Evolutionary conservation across 1,140 invertebrate species (phyloP).

Genomic region (Drosophila nikananu): DNA sequence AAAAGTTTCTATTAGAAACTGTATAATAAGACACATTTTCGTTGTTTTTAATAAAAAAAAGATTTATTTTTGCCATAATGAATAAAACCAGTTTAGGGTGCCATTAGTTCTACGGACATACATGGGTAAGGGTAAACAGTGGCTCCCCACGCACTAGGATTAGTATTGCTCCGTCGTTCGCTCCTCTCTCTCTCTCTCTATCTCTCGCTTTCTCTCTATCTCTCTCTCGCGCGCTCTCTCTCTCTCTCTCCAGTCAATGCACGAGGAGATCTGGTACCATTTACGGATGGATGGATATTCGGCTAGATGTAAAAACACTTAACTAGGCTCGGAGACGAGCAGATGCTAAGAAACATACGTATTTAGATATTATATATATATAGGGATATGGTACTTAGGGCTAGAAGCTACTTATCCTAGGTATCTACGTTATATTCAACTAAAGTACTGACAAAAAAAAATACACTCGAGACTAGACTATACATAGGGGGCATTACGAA

Average conservation of each 20-base stretch:
- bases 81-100: constrained; percentile 52
- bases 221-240: neutral
- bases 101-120: constrained; percentile 51
- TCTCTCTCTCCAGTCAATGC: neutral
- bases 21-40: too few relatives aligned
- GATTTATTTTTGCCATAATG: constrained; percentile 49
- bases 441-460: constrained; percentile 48
- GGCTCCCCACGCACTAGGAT: constrained; percentile 13
- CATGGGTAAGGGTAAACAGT: constrained; percentile 23
- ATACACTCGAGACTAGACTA: constrained; percentile 78
- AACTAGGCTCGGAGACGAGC: constrained; percentile 32
- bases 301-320: constrained; percentile 50
- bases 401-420: constrained; percentile 42
- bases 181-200: neutral
- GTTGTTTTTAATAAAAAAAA: constrained; percentile 39
- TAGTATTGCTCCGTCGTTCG: neutral
- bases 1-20: neutral
- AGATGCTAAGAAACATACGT: constrained; percentile 11
- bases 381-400: constrained; percentile 29
- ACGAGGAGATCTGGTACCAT: constrained; percentile 14
- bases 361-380: constrained; percentile 5
- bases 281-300: constrained; percentile 28
- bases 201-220: neutral
- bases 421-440: constrained; percentile 38
- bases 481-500: constrained; percentile 39